Evolutionary conservation across 2,113 vertebrate species (phyloP).

Genomic region (Corythornis madagascariensis): DNA sequence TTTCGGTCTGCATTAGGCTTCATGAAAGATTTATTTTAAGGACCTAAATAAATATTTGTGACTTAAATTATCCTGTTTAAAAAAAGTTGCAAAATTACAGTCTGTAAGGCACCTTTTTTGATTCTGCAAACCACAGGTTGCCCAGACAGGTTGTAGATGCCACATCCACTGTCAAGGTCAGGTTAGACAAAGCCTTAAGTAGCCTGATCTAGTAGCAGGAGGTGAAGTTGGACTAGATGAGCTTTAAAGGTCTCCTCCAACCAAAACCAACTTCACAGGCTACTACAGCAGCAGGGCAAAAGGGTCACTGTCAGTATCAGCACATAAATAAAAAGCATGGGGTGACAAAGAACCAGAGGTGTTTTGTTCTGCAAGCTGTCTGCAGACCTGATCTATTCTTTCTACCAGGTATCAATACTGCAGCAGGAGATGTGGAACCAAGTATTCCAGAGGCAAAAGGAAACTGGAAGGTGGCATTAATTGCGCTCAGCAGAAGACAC

Average conservation of each 20-base stretch:
- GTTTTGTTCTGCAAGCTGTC: neutral
- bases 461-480: neutral
- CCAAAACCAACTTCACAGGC: neutral
- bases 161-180: neutral
- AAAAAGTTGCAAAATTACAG: neutral
- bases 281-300: neutral
- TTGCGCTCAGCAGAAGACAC: neutral
- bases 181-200: neutral
- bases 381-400: neutral
- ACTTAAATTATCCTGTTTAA: neutral
- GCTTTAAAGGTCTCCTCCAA: neutral
- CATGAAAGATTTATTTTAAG: neutral
- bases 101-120: neutral
- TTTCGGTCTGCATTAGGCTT: neutral
- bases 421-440: neutral
- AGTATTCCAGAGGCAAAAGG: neutral
- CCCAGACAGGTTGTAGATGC: neutral
- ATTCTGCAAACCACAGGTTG: neutral
- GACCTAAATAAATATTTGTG: neutral
- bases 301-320: neutral
- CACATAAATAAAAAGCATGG: accelerated
- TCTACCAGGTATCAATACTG: neutral
- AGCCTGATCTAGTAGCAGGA: neutral
- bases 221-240: neutral
- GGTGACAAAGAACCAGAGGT: neutral